Conservation (phyloP, 2,113 vertebrate species). For the Sardina pilchardus region DNA sequence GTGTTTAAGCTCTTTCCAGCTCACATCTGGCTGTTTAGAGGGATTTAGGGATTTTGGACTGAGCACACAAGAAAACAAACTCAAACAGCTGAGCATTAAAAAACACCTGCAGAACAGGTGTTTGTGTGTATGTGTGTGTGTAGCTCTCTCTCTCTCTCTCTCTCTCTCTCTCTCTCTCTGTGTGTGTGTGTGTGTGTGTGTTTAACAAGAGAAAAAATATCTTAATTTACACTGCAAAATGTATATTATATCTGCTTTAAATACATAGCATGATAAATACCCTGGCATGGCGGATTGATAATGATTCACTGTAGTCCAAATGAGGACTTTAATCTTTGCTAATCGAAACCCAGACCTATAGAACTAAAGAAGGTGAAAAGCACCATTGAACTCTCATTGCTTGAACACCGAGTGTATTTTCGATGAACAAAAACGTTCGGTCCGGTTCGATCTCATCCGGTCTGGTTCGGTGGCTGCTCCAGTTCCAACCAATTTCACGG, state of each 20-base stretch:
- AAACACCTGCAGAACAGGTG: too few species aligned
- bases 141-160: too few species aligned
- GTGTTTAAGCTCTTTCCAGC: background rate
- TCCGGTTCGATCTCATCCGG: too few species aligned
- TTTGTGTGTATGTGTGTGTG: too few species aligned
- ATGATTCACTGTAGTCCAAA: background rate
- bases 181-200: too few species aligned
- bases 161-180: too few species aligned
- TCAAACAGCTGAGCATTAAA: too few species aligned
- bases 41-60: background rate
- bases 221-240: too few species aligned
- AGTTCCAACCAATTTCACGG: too few species aligned
- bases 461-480: background rate
- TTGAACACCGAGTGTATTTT: background rate
- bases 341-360: background rate
- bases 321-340: background rate
- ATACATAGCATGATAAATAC: background rate
- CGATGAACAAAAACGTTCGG: background rate
- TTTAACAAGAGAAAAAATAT: too few species aligned
- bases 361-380: background rate
- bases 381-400: background rate
- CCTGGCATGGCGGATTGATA: background rate
- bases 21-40: background rate
- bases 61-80: too few species aligned
- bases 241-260: background rate